phyloP scores from a whole-genome alignment of 2,113 vertebrate genomes.

The Hassar affinis region DNA sequence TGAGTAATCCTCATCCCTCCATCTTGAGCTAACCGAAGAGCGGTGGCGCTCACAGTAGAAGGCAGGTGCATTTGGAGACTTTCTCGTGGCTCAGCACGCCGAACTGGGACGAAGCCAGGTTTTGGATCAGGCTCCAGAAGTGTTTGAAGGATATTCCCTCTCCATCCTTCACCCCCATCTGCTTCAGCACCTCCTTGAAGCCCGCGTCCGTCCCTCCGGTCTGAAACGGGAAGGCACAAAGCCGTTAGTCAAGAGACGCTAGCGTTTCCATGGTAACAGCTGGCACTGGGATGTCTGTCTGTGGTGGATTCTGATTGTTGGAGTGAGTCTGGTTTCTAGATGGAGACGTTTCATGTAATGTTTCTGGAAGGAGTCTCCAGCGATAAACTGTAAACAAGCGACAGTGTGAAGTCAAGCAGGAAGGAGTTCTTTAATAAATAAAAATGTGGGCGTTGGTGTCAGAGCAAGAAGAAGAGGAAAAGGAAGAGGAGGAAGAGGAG shows the following conservation, averaged over 20 bases:
- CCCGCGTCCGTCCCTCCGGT: constrained; percentile 61
- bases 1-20: constrained; percentile 3
- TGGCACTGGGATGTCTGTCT: neutral
- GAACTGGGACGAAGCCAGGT: constrained; percentile 61
- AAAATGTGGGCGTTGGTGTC: too few relatives aligned
- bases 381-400: too few relatives aligned
- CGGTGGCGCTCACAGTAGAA: constrained; percentile 62
- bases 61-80: constrained; percentile 66
- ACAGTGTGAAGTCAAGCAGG: too few relatives aligned
- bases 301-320: too few relatives aligned
- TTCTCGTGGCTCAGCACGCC: constrained; percentile 54
- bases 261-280: neutral
- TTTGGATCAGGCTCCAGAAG: constrained; percentile 75
- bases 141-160: constrained; percentile 72
- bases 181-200: constrained; percentile 62
- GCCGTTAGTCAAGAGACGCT: neutral
- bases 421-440: too few relatives aligned
- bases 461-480: too few relatives aligned
- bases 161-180: constrained; percentile 71
- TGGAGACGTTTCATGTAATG: neutral
- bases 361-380: too few relatives aligned
- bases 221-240: constrained; percentile 47
- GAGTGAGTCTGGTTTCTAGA: too few relatives aligned
- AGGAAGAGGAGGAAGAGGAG: too few relatives aligned
- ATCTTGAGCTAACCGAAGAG: neutral